Percentiles rank a stretch among this genome's conserved stretches.
Conservation (phyloP, 2,797 vertebrate genomes). For the Hippocampus kuda region DNA sequence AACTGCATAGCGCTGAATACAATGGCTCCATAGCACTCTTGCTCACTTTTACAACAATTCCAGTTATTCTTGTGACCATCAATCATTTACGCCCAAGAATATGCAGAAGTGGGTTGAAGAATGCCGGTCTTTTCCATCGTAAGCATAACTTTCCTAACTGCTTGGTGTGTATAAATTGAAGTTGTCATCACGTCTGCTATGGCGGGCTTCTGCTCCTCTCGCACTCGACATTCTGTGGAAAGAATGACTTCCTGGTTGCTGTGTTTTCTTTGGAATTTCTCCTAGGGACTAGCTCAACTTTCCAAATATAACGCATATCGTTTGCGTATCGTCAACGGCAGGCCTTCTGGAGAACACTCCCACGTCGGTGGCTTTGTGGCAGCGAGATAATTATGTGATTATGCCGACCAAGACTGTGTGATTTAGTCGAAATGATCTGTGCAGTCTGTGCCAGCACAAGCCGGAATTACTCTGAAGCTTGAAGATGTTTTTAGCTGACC, state of each 20-base stretch:
- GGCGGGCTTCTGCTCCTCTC: conserved; percentile 19
- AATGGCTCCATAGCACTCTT: background rate
- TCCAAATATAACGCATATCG: conserved; percentile 64
- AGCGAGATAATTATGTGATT: conserved; percentile 41
- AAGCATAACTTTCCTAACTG: background rate
- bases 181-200: conserved; percentile 13
- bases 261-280: conserved; percentile 51
- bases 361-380: conserved; percentile 42
- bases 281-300: conserved; percentile 52
- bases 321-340: conserved; percentile 32
- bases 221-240: conserved; percentile 36
- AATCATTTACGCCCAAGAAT: conserved; percentile 5
- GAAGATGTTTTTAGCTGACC: background rate
- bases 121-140: background rate
- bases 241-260: conserved; percentile 52
- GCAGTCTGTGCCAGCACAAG: conserved; percentile 13
- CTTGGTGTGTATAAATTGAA: background rate
- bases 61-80: conserved; percentile 2
- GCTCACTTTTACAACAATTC: conserved; percentile 1
- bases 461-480: background rate
- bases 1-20: background rate
- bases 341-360: conserved; percentile 51
- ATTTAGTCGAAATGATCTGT: conserved; percentile 27
- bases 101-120: conserved; percentile 4
- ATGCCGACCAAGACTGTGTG: conserved; percentile 43